A percentile compares a stretch with the other conserved stretches of the same genome.
These are phyloP conservation scores for Enteromius viviparus DNA, from an alignment of 2,797 vertebrate species.

Conservation along the genomic window DNA sequence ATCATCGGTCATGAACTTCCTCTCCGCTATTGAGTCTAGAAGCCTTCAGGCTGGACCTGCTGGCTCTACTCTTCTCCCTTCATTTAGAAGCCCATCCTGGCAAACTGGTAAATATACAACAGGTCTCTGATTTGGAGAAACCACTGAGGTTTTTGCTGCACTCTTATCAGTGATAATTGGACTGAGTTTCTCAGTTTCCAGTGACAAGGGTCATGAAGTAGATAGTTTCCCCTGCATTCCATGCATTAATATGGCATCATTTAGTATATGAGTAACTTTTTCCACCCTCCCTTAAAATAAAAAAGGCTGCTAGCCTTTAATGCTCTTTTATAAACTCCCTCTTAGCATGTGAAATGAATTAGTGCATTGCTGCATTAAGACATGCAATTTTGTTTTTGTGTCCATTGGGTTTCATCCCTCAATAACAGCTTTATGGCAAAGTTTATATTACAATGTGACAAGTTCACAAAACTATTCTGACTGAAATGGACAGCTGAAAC, in stretches of 20 bases:
- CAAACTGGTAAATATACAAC: constrained; percentile 81
- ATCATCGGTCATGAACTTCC: constrained; percentile 95
- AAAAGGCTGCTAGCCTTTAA: no score
- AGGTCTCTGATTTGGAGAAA: not conserved
- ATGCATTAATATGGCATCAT: not conserved
- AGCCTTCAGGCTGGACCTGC: constrained; percentile 92
- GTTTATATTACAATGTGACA: not conserved
- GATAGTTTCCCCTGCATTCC: not conserved
- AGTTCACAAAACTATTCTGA: not conserved
- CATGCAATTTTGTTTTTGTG: not conserved
- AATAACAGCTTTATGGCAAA: not conserved
- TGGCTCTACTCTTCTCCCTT: constrained; percentile 90
- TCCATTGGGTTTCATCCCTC: not conserved
- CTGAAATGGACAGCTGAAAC: not conserved
- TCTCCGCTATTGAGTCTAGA: constrained; percentile 92
- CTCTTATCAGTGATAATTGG: not conserved
- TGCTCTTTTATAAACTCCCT: not conserved
- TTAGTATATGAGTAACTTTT: not conserved
- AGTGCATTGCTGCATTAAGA: not conserved
- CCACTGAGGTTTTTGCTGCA: not conserved
- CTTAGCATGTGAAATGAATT: not conserved
- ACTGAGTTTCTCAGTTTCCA: not conserved
- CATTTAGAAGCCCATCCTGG: constrained; percentile 93
- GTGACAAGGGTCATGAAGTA: not conserved
- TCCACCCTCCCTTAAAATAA: not conserved